These are phyloP conservation scores for Tiliacea citrago DNA, from an alignment of 2,888 invertebrate genomes.

Conservation along the genomic window DNA sequence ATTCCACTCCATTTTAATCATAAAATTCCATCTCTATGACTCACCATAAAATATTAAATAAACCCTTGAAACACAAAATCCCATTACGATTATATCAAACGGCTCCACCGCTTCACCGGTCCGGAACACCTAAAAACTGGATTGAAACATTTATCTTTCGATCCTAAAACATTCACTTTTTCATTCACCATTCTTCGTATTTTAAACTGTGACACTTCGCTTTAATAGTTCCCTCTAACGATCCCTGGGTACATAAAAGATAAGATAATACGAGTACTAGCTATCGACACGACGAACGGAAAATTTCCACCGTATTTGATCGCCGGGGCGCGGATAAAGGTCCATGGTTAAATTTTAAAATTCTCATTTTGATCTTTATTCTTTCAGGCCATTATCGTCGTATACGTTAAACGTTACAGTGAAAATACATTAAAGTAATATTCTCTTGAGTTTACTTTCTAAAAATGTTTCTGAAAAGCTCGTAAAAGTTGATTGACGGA, in stretches of 20 bases:
- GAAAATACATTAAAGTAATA: constrained; percentile 13
- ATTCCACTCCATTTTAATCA: constrained; percentile 60
- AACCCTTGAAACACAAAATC: constrained; percentile 62
- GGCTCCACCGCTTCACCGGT: constrained; percentile 37
- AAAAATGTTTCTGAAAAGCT: constrained; percentile 7
- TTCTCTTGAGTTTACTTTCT: constrained; percentile 10
- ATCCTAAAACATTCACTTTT: constrained; percentile 65
- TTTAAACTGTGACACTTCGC: constrained; percentile 69
- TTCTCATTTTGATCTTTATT: constrained; percentile 70
- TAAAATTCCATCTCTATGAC: constrained; percentile 58
- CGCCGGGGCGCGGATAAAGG: constrained; percentile 68
- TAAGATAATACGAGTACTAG: constrained; percentile 69
- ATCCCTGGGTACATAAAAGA: constrained; percentile 71
- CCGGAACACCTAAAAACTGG: constrained; percentile 64
- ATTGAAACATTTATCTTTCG: constrained; percentile 68
- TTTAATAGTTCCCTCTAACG: constrained; percentile 74
- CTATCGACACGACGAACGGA: constrained; percentile 67
- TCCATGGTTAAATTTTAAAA: constrained; percentile 72
- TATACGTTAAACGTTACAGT: constrained; percentile 20
- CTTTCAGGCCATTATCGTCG: constrained; percentile 46
- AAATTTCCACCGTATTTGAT: constrained; percentile 71
- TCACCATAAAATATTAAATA: constrained; percentile 63
- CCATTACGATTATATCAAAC: constrained; percentile 63
- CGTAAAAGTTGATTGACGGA: constrained; percentile 36
- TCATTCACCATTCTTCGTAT: constrained; percentile 64